These are phyloP conservation scores for Rhingia campestris DNA, from an alignment of 2,888 invertebrate genomes.

Conservation along the genomic window DNA sequence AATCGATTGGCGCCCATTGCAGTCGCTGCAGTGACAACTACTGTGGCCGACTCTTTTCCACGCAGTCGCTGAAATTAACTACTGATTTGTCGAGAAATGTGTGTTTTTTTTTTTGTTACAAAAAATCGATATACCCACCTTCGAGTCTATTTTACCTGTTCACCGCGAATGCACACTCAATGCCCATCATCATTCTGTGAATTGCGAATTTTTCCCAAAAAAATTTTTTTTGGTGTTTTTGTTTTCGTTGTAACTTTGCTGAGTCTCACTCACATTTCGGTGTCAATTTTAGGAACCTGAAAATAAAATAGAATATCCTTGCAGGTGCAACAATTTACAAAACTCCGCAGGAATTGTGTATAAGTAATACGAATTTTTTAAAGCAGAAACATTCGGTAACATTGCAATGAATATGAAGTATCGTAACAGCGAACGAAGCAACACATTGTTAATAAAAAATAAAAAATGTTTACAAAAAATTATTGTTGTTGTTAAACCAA, in stretches of 20 bases:
- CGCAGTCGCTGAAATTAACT: conserved; percentile 7
- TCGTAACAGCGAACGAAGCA: conserved; percentile 35
- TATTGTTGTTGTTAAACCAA: conserved; percentile 59
- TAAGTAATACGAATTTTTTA: neutral
- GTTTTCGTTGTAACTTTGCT: too few relatives aligned
- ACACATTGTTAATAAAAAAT: conserved; percentile 41
- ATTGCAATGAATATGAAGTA: conserved; percentile 67
- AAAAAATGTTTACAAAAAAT: conserved; percentile 67
- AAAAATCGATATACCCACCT: neutral
- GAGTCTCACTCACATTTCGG: too few relatives aligned
- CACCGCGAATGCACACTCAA: neutral
- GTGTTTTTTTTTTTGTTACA: neutral
- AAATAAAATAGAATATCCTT: neutral
- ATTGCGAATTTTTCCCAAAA: neutral
- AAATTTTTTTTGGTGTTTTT: too few relatives aligned
- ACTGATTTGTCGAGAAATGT: conserved; percentile 23
- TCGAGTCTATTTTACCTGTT: neutral
- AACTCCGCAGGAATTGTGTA: too few relatives aligned
- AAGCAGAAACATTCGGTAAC: conserved; percentile 20
- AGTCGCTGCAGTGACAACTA: neutral
- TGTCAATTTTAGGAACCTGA: too few relatives aligned
- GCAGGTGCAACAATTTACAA: too few relatives aligned
- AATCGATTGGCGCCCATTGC: neutral
- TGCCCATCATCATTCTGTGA: too few relatives aligned
- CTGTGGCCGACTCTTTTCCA: neutral